phyloP scores from a whole-genome alignment of 2,113 vertebrate genomes.

The Eretmochelys imbricata region DNA sequence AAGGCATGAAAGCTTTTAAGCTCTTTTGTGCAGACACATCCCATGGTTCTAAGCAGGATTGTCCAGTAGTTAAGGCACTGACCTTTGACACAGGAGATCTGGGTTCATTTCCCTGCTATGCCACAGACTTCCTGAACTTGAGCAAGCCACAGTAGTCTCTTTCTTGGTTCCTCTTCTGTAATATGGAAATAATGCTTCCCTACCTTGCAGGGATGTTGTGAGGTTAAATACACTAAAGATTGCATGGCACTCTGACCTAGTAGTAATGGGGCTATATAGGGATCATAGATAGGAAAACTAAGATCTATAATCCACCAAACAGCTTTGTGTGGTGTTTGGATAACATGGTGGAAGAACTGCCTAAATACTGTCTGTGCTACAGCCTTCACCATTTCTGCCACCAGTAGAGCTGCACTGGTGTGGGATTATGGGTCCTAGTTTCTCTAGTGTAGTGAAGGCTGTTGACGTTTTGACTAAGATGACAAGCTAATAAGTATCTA shows the following conservation, averaged over 20 bases:
- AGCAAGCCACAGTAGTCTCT: neutral
- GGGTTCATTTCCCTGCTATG: neutral
- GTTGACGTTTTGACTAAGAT: neutral
- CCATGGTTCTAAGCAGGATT: neutral
- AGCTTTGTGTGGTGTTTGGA: neutral
- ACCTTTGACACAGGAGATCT: neutral
- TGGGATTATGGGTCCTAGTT: neutral
- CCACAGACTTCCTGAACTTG: neutral
- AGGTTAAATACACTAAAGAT: no score
- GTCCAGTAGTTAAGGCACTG: neutral
- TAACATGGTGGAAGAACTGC: neutral
- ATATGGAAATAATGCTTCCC: neutral
- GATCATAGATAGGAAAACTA: neutral
- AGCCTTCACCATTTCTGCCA: neutral
- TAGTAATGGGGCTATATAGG: neutral
- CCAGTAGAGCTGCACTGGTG: neutral
- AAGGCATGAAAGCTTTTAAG: neutral
- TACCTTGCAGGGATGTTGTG: neutral
- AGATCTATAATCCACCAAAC: neutral
- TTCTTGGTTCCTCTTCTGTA: neutral
- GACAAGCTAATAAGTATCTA: neutral
- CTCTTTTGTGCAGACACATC: neutral
- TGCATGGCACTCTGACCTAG: neutral
- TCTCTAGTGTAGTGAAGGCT: neutral
- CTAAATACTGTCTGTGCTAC: neutral